These are phyloP conservation scores for Sarcophaga subvicina DNA, from an alignment of 2,888 invertebrate species.

Conservation along the genomic window DNA sequence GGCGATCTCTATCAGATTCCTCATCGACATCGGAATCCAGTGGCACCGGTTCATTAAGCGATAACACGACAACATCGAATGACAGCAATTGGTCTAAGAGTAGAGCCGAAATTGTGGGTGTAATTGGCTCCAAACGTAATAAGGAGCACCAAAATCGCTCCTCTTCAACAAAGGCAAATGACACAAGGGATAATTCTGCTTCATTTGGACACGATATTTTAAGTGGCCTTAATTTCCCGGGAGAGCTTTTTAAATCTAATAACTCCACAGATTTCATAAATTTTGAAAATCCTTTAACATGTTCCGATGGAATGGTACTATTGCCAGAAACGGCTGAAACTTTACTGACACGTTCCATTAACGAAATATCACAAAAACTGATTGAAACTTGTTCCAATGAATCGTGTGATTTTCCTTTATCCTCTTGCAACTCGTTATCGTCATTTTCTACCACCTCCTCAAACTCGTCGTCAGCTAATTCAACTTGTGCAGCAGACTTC, in stretches of 20 bases:
- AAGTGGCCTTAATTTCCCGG: conserved; percentile 80
- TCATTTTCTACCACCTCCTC: conserved; percentile 52
- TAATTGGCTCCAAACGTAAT: conserved; percentile 79
- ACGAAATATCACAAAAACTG: conserved; percentile 81
- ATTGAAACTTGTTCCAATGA: conserved; percentile 81
- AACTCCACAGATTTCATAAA: conserved; percentile 38
- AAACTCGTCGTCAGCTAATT: conserved; percentile 53
- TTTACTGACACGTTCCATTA: conserved; percentile 80
- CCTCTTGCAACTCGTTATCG: conserved; percentile 53
- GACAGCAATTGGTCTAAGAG: conserved; percentile 42
- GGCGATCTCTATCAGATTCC: conserved; percentile 80
- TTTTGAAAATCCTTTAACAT: conserved; percentile 33
- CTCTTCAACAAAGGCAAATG: conserved; percentile 47
- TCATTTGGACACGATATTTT: conserved; percentile 80
- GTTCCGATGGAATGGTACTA: conserved; percentile 57
- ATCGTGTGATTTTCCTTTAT: conserved; percentile 66
- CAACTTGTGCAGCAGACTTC: conserved; percentile 61
- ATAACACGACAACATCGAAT: conserved; percentile 51
- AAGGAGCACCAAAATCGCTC: conserved; percentile 29
- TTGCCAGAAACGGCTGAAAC: conserved; percentile 76
- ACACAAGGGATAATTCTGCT: conserved; percentile 55
- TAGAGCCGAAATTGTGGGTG: conserved; percentile 79
- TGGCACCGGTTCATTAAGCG: conserved; percentile 70
- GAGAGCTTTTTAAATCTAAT: conserved; percentile 77
- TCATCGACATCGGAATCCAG: conserved; percentile 75